Percentiles rank a stretch among this genome's conserved stretches.
Conservation (phyloP, 2,113 vertebrate genomes). For the Pandion haliaetus region DNA sequence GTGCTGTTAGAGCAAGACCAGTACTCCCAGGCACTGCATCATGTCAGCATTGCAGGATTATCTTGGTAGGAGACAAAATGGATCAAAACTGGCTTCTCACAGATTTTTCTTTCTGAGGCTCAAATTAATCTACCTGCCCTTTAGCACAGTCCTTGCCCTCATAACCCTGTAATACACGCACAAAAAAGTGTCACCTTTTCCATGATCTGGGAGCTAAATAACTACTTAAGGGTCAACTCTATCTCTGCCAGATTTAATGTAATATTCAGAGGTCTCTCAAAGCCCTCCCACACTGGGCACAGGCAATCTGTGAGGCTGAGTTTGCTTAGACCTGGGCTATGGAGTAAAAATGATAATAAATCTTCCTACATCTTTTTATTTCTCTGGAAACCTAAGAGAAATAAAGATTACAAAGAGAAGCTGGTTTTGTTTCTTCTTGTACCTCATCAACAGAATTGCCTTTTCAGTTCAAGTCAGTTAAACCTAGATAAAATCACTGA, state of each 20-base stretch:
- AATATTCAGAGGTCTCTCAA: neutral
- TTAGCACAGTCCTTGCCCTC: neutral
- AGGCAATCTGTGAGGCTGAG: neutral
- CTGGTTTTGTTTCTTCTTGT: neutral
- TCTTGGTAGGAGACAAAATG: neutral
- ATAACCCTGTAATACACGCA: neutral
- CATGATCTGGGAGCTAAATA: neutral
- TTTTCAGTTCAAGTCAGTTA: neutral
- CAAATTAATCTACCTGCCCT: neutral
- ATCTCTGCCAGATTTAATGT: neutral
- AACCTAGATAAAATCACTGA: neutral
- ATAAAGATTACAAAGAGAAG: neutral
- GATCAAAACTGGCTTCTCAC: neutral
- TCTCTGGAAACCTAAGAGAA: neutral
- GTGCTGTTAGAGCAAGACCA: neutral
- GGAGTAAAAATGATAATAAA: neutral
- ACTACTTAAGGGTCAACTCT: neutral
- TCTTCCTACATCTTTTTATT: neutral
- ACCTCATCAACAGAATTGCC: neutral
- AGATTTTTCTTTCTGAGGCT: neutral
- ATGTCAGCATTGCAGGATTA: neutral
- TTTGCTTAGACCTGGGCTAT: neutral
- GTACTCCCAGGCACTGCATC: neutral
- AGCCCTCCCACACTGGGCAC: neutral
- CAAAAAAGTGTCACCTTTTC: neutral